Conservation (phyloP, 2,797 vertebrate genomes). For the Neosilurus mollespiculum region DNA sequence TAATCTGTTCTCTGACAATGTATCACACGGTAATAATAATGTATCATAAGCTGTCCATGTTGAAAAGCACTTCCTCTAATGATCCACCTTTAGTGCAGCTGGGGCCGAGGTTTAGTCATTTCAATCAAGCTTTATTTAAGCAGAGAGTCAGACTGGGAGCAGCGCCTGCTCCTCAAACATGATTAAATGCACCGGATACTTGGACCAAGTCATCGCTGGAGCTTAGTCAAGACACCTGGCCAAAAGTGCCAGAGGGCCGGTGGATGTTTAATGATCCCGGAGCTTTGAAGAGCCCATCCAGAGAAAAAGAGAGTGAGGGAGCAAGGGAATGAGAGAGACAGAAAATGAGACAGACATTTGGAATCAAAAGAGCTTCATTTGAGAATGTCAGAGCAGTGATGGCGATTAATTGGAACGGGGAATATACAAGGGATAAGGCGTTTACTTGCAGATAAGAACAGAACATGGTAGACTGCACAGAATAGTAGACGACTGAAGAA, state of each 20-base stretch:
- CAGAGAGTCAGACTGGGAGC: constrained; percentile 41
- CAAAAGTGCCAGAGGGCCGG: constrained; percentile 45
- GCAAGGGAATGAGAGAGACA: background rate
- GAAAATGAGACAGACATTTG: background rate
- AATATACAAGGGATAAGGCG: background rate
- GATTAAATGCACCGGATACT: constrained; percentile 50
- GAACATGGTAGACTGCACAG: background rate
- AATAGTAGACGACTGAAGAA: background rate
- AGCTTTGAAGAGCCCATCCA: constrained; percentile 18
- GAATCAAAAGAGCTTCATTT: constrained; percentile 12
- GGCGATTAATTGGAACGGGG: background rate
- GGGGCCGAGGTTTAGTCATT: constrained; percentile 48
- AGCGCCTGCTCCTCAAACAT: constrained; percentile 38
- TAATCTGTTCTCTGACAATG: constrained; percentile 31
- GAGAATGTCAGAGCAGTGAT: constrained; percentile 8
- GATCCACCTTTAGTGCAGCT: constrained; percentile 42
- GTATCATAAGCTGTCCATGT: constrained; percentile 30
- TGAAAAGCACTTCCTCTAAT: constrained; percentile 45
- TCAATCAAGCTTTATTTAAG: constrained; percentile 54
- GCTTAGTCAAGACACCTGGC: constrained; percentile 45
- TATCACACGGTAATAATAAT: constrained; percentile 31
- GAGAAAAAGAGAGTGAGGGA: background rate
- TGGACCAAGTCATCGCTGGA: constrained; percentile 46
- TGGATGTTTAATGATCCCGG: constrained; percentile 41
- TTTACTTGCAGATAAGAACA: background rate